Evolutionary conservation across 2,797 vertebrate species (phyloP).

Genomic region (Melopsittacus undulatus): DNA sequence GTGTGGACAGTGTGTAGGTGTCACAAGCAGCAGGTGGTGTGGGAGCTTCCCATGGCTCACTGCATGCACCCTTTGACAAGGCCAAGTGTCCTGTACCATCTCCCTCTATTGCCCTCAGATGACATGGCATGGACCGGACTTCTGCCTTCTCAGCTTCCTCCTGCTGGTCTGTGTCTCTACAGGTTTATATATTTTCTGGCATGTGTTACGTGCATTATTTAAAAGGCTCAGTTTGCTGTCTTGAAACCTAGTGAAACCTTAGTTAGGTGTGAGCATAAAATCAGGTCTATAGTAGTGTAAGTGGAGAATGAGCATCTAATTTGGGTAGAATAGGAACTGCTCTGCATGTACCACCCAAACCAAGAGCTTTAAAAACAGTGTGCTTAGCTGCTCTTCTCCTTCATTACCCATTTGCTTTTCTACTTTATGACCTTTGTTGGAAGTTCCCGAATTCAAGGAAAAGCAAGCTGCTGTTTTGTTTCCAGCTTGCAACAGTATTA

Average conservation of each 20-base stretch:
- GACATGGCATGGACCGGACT: background rate
- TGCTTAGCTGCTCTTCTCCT: background rate
- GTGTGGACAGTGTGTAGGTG: background rate
- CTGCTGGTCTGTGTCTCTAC: accelerated
- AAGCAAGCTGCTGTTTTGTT: background rate
- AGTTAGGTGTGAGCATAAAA: background rate
- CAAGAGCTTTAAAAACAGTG: background rate
- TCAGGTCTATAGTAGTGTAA: background rate
- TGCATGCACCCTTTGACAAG: background rate
- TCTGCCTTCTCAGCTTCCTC: background rate
- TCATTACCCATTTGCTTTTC: background rate
- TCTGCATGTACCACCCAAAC: background rate
- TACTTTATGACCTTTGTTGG: background rate
- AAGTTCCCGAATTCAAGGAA: background rate
- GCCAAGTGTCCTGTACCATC: background rate
- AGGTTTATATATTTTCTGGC: background rate
- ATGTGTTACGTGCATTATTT: background rate
- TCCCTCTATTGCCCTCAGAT: background rate
- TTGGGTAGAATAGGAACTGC: background rate
- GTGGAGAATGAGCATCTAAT: background rate
- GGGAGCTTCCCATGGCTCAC: background rate
- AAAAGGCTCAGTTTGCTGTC: background rate
- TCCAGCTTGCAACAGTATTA: background rate
- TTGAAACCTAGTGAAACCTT: background rate
- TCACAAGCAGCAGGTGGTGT: background rate